phyloP scores from a whole-genome alignment of 1,140 invertebrate genomes.

The Nephotettix cincticeps region DNA sequence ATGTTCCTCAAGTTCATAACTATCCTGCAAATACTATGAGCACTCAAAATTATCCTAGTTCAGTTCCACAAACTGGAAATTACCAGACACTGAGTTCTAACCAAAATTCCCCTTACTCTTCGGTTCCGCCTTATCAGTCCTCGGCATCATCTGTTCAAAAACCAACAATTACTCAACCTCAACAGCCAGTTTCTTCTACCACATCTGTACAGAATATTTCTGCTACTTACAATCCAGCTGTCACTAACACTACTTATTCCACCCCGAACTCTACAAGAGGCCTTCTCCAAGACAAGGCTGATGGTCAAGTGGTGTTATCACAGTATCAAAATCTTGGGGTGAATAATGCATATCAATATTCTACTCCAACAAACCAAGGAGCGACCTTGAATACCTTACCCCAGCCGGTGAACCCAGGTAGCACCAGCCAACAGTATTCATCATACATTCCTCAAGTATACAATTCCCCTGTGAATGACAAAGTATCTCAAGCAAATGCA shows the following conservation, averaged over 20 bases:
- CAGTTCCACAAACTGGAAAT: neutral
- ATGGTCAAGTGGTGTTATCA: neutral
- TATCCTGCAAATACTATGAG: neutral
- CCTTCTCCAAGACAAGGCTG: neutral
- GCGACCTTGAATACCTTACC: too few species aligned
- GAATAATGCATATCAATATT: neutral
- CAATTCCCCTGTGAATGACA: neutral
- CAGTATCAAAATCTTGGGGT: neutral
- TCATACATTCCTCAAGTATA: slow-evolving; percentile 40
- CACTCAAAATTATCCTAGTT: neutral
- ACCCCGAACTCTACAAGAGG: neutral
- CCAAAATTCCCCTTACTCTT: neutral
- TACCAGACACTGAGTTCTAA: neutral
- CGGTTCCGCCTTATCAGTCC: neutral
- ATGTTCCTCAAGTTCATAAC: neutral
- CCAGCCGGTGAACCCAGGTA: too few species aligned
- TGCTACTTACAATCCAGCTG: neutral
- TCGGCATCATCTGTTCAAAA: neutral
- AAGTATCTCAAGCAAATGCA: neutral
- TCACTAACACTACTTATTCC: neutral
- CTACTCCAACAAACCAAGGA: neutral
- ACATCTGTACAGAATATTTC: neutral
- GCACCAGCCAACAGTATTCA: slow-evolving; percentile 9
- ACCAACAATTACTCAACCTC: neutral
- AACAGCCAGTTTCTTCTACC: neutral